Evolutionary conservation across 2,797 vertebrate genomes (phyloP), one percentile per base, ranked within the genome.

Genomic region (Sciurus vulgaris): DNA sequence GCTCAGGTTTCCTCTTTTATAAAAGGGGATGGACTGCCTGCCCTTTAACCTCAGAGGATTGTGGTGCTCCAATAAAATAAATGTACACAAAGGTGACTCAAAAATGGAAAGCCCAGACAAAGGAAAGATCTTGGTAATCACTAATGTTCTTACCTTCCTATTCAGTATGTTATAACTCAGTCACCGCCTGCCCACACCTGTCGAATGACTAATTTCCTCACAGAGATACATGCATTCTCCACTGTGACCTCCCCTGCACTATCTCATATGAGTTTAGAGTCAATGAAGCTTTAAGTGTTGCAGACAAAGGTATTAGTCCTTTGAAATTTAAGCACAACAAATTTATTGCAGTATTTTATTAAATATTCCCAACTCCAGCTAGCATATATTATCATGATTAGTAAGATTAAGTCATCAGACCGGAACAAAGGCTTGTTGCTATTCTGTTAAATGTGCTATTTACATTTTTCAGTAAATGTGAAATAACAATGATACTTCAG

Each of bases 331-430:
- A 93, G 72, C 44, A 65, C 44, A 90, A 78, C 11, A 70, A 82
- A 83, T n/a, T 56, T 44, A 61, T 90, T 85, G 28, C 67, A 33
- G 5, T 56, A 5, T 89, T 93, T 78, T 89, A 72, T 95, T 90
- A 93, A 95, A 76, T 88, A 86, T 28, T 41, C 72, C 70, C 73
- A 94, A 61, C 69, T 74, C 67, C 24, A 86, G 51, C 81, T 59
- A 87, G 91, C 81, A 79, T 85, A 18, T 70, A 44, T 89, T 92
- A 94, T 84, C 35, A 30, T 81, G 77, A 84, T 97, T 94, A 94
- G 69, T 86, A 87, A 87, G 44, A 97, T 78, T 69, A 94, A 96
- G 69, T 70, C 41, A 73, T 84, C 73, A 56, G 81, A 56, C 11
- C 13, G 13, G 67, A 89, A 92, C 49, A 92, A 59, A 93, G 47